Evolutionary conservation across 2,113 vertebrate species (phyloP).

Genomic region (Halcyon senegalensis): DNA sequence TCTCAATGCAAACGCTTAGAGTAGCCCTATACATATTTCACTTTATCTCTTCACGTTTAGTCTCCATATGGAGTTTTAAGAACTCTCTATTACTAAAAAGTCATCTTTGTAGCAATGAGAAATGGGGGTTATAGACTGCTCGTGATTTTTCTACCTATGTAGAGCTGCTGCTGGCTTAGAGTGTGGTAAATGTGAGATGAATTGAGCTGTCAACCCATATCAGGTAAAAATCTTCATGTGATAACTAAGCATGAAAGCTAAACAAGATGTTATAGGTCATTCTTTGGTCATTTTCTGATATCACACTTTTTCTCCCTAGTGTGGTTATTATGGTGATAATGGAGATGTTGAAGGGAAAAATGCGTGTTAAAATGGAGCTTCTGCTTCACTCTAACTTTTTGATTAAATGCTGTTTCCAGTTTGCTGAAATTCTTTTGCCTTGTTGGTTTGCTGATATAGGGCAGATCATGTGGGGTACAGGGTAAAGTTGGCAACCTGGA

Average conservation of each 20-base stretch:
- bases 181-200: neutral
- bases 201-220: neutral
- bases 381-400: neutral
- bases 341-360: neutral
- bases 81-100: neutral
- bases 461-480: accelerated
- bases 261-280: neutral
- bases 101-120: neutral
- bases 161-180: neutral
- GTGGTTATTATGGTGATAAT: neutral
- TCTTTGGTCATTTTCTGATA: neutral
- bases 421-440: neutral
- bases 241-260: neutral
- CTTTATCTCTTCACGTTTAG: neutral
- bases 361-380: neutral
- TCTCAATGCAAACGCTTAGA: neutral
- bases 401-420: neutral
- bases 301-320: neutral
- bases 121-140: neutral
- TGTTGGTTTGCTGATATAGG: neutral
- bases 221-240: neutral
- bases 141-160: neutral
- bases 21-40: neutral
- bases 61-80: neutral
- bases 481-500: neutral